Evolutionary conservation across 2,888 invertebrate species (phyloP).

Genomic region (Nephrotoma flavescens): DNA sequence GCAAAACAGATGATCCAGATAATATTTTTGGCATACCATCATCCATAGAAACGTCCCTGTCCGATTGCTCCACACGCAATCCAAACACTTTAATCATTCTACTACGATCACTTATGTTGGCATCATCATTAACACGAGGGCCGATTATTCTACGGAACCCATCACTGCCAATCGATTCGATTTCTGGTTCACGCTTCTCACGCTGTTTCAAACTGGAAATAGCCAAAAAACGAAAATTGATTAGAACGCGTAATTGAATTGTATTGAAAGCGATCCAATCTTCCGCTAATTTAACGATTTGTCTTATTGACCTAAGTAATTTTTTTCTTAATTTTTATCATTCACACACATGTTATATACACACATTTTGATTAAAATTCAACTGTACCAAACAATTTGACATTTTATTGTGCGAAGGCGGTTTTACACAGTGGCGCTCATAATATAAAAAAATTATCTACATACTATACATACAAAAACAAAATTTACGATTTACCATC

Average conservation of each 20-base stretch:
- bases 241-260: not conserved
- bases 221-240: not conserved
- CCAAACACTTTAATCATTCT: constrained; percentile 14
- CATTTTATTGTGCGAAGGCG: not conserved
- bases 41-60: constrained; percentile 16
- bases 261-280: not conserved
- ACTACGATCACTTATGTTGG: not conserved
- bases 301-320: not conserved
- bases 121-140: not conserved
- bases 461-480: not conserved
- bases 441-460: not conserved
- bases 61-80: constrained; percentile 19
- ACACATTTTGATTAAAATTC: not conserved
- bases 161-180: not conserved
- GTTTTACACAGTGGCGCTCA: not conserved
- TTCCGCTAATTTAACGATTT: not conserved
- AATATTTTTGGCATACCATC: constrained; percentile 53
- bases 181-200: not conserved
- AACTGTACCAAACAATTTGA: not conserved
- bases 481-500: not conserved
- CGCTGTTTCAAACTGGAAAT: not conserved
- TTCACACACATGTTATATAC: not conserved
- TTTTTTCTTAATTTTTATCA: not conserved
- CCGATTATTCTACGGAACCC: too few relatives aligned
- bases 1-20: constrained; percentile 39